Percentiles rank a stretch among this genome's conserved stretches.
Evolutionary conservation across 2,113 vertebrate species (phyloP).

Genomic region (Heloderma charlesbogerti): DNA sequence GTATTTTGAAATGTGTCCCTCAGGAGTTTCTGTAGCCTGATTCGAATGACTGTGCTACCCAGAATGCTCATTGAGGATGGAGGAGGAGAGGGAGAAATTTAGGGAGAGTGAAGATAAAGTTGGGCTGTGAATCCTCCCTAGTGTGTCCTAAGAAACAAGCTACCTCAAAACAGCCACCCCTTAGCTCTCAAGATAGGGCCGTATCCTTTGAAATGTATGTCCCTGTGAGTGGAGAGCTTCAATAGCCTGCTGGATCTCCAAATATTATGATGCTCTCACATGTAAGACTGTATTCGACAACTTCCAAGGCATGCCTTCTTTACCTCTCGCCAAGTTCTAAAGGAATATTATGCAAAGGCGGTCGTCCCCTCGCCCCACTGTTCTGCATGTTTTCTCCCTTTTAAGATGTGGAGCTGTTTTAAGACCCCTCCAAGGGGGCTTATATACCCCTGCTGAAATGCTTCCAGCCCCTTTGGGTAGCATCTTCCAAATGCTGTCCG

Average conservation of each 20-base stretch:
- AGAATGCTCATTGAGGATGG: neutral
- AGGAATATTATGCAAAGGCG: neutral
- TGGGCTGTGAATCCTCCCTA: neutral
- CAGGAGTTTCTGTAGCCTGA: neutral
- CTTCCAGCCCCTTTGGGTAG: constrained; percentile 15
- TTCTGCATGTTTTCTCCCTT: constrained; percentile 40
- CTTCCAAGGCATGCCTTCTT: neutral
- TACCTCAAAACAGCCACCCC: neutral
- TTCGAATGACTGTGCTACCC: neutral
- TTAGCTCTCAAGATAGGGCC: neutral
- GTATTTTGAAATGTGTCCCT: neutral
- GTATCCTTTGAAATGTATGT: neutral
- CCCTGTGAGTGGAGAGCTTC: neutral
- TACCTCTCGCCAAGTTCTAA: neutral
- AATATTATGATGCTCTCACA: accelerated
- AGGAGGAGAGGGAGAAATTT: neutral
- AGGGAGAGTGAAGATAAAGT: neutral
- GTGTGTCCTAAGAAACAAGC: neutral
- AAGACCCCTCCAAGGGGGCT: neutral
- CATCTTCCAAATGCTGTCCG: constrained; percentile 22
- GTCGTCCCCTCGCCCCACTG: neutral
- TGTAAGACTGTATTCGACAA: neutral
- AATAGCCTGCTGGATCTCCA: too few species aligned
- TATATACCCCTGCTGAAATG: constrained; percentile 12
- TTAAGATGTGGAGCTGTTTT: constrained; percentile 20